Percentiles rank a stretch among this genome's conserved stretches.
These are phyloP conservation scores for Spatula clypeata DNA, from an alignment of 2,797 vertebrate species.

Conservation along the genomic window DNA sequence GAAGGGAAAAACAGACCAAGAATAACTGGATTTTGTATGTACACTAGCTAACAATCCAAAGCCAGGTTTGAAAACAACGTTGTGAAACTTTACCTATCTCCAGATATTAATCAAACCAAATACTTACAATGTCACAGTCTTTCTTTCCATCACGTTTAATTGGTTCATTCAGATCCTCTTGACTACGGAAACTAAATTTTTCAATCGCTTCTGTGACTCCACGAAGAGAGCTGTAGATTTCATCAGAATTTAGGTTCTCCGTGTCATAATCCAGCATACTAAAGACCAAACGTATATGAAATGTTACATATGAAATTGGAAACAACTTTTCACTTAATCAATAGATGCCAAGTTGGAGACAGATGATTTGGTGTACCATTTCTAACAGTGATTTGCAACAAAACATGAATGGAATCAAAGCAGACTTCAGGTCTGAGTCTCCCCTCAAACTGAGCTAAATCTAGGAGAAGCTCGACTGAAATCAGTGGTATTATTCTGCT, in stretches of 20 bases:
- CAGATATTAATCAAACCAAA: fast-evolving
- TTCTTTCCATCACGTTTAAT: constrained; percentile 94
- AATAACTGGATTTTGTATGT: background rate
- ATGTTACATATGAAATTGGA: constrained; percentile 56
- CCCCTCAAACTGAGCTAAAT: background rate
- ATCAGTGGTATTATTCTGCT: background rate
- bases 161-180: constrained; percentile 96
- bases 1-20: background rate
- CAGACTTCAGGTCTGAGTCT: background rate
- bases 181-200: constrained; percentile 97
- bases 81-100: background rate
- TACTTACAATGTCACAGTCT: constrained; percentile 92
- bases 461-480: background rate
- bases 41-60: background rate
- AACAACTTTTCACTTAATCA: background rate
- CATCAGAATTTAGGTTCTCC: constrained; percentile 98
- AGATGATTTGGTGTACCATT: constrained; percentile 4
- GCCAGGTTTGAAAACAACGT: background rate
- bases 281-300: constrained; percentile 74
- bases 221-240: constrained; percentile 98
- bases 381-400: constrained; percentile 44
- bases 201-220: constrained; percentile 98
- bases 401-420: constrained; percentile 46
- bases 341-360: constrained; percentile 12
- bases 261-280: constrained; percentile 98